These are phyloP conservation scores for Python bivittatus DNA, from an alignment of 2,113 vertebrate species.

Conservation along the genomic window DNA sequence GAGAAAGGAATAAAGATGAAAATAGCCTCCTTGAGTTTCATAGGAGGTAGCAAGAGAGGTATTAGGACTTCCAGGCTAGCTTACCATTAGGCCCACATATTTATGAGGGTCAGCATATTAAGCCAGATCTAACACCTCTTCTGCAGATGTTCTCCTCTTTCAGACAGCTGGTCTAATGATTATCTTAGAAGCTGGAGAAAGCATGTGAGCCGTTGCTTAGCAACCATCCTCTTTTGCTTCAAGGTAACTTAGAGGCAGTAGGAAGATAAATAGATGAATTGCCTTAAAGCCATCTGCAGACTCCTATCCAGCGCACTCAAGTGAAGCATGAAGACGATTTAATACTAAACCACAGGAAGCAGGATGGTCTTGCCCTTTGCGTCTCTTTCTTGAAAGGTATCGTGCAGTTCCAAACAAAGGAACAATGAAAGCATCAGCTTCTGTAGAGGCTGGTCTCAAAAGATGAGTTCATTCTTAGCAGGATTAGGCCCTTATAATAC, in stretches of 20 bases:
- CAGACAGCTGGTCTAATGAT: constrained; percentile 8
- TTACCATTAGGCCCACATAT: neutral
- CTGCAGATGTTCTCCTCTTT: neutral
- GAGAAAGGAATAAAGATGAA: neutral
- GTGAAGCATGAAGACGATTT: constrained; percentile 5
- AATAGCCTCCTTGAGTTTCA: neutral
- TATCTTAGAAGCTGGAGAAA: constrained; percentile 3
- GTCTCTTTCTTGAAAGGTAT: neutral
- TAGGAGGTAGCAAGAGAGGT: neutral
- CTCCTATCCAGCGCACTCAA: neutral
- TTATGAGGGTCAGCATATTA: neutral
- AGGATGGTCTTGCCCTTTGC: neutral
- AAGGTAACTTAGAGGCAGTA: neutral
- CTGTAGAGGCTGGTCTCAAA: neutral
- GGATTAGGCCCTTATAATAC: neutral
- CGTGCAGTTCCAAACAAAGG: neutral
- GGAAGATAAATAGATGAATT: neutral
- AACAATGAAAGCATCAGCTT: neutral
- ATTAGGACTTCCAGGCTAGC: neutral
- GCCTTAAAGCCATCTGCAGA: neutral
- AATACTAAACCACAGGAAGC: neutral
- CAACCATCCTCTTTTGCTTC: constrained; percentile 2
- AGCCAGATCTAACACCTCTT: neutral
- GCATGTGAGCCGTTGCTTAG: neutral
- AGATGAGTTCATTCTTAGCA: neutral